These are phyloP conservation scores for Desmophyllum pertusum DNA, from an alignment of 92 coral and sea anemone species.

Conservation along the genomic window DNA sequence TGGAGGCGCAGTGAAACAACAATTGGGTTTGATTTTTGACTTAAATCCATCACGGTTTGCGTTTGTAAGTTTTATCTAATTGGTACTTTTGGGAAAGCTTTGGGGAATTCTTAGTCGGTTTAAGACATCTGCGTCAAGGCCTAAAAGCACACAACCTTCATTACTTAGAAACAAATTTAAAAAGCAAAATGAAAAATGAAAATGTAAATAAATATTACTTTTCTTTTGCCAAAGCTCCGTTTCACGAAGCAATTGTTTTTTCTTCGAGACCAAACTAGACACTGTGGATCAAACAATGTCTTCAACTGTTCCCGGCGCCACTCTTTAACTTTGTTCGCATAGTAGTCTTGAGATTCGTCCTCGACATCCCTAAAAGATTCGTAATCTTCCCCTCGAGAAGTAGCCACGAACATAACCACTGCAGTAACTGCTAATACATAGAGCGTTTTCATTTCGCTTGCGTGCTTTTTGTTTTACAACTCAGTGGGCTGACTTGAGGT, in stretches of 20 bases:
- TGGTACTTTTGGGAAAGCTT: background rate
- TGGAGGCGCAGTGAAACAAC: no score
- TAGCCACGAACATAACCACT: background rate
- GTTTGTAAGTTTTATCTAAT: background rate
- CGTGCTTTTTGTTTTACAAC: background rate
- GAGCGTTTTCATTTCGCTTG: conserved; percentile 18
- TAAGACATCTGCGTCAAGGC: background rate
- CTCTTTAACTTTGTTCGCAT: conserved; percentile 17
- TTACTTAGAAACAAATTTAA: background rate
- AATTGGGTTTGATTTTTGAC: background rate
- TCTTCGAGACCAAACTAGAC: conserved; percentile 26
- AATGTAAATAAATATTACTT: conserved; percentile 1
- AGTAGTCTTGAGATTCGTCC: background rate
- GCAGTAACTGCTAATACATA: background rate
- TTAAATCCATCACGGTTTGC: background rate
- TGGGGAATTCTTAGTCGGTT: background rate
- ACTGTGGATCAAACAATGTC: conserved; percentile 3
- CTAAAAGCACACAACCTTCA: background rate
- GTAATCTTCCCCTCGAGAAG: background rate
- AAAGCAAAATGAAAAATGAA: background rate
- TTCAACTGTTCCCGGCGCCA: conserved; percentile 23
- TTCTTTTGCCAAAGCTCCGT: conserved; percentile 3
- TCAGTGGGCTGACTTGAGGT: background rate
- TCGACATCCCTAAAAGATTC: background rate
- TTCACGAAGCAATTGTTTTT: background rate